Evolutionary conservation across 2,797 vertebrate genomes (phyloP).

Genomic region (Bradypodion pumilum): DNA sequence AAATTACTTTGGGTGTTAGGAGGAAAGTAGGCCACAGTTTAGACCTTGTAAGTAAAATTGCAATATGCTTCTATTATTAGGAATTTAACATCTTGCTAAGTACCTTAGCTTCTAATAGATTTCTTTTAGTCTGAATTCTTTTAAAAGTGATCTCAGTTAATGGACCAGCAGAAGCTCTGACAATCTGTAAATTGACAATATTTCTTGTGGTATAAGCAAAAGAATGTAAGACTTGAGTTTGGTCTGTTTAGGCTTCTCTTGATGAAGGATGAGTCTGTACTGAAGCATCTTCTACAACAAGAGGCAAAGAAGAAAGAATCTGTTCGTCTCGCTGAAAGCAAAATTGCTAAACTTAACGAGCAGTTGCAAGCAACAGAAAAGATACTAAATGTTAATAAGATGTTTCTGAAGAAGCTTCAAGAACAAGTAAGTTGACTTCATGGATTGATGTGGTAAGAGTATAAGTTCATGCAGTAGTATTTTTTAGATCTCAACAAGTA

Average conservation of each 20-base stretch:
- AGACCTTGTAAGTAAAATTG: background rate
- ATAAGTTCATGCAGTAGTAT: background rate
- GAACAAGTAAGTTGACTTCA: slow-evolving; percentile 85
- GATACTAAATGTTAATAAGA: slow-evolving; percentile 85
- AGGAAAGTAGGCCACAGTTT: background rate
- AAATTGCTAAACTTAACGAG: slow-evolving; percentile 87
- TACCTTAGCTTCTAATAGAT: background rate
- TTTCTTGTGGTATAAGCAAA: background rate
- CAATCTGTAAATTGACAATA: background rate
- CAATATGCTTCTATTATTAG: background rate
- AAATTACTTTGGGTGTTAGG: no score
- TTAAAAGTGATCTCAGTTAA: background rate
- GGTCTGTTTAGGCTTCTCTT: slow-evolving; percentile 81
- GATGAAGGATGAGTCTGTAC: slow-evolving; percentile 88
- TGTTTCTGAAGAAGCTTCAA: slow-evolving; percentile 91
- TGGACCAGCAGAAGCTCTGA: background rate
- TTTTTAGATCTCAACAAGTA: background rate
- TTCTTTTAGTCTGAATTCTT: background rate
- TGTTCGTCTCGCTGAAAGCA: slow-evolving; percentile 88
- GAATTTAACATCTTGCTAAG: background rate
- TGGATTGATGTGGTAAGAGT: background rate
- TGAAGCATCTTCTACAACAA: slow-evolving; percentile 91
- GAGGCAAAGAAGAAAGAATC: slow-evolving; percentile 92
- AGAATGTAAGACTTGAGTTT: background rate
- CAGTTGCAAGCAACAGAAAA: slow-evolving; percentile 93